Evolutionary conservation across 2,888 invertebrate species (phyloP).

Genomic region (Drosophila greeni): DNA sequence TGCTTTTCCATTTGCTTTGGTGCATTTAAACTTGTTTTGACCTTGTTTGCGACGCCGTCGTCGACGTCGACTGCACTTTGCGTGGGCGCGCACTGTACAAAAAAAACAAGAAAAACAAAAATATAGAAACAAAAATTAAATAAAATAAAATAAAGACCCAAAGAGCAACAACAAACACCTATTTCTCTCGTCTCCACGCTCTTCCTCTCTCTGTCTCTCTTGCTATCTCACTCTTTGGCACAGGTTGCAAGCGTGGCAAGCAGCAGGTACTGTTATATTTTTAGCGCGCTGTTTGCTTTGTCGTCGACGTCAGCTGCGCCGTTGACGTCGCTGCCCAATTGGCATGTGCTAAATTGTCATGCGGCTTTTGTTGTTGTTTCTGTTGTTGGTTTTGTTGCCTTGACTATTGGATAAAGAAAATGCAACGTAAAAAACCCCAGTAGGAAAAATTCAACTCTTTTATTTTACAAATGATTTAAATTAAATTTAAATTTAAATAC

Average conservation of each 20-base stretch:
- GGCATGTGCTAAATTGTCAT: constrained; percentile 67
- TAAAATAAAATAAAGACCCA: constrained; percentile 20
- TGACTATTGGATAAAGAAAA: constrained; percentile 35
- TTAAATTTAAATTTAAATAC: not conserved
- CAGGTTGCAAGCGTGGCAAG: constrained; percentile 63
- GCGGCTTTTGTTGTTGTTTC: constrained; percentile 37
- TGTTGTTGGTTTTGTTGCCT: constrained; percentile 29
- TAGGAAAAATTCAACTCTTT: not conserved
- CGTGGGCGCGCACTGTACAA: constrained; percentile 52
- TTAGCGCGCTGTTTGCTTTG: constrained; percentile 56
- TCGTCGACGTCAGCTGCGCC: constrained; percentile 25
- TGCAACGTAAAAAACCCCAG: constrained; percentile 13
- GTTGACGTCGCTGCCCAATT: constrained; percentile 46
- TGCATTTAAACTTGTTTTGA: constrained; percentile 69
- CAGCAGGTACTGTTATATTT: constrained; percentile 70
- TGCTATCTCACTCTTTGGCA: constrained; percentile 14
- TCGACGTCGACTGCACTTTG: constrained; percentile 50
- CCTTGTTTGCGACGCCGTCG: constrained; percentile 64
- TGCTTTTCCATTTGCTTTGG: constrained; percentile 19
- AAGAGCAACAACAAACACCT: constrained; percentile 4
- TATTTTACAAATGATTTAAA: not conserved
- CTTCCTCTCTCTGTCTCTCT: not conserved
- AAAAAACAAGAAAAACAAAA: constrained; percentile 4
- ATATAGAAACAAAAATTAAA: constrained; percentile 8
- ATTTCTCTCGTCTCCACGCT: constrained; percentile 5